A percentile compares a stretch with the other conserved stretches of the same genome.
Conservation (phyloP, 2,113 vertebrate genomes). For the Baryphthengus martii region DNA sequence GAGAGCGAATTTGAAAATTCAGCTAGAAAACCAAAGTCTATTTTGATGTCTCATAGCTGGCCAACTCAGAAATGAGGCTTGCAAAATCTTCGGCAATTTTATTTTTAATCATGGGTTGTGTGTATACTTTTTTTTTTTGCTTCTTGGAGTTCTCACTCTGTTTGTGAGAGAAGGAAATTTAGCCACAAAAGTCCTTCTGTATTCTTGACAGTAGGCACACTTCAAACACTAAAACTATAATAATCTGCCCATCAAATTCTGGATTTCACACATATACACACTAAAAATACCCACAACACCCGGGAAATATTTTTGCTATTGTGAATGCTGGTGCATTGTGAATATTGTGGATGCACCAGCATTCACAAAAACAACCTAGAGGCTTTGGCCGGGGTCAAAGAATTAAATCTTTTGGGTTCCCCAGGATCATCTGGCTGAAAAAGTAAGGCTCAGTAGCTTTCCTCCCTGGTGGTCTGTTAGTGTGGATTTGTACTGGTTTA, state of each 20-base stretch:
- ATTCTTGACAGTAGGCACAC: background rate
- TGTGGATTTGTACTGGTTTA: background rate
- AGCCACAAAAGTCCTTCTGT: background rate
- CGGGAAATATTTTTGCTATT: background rate
- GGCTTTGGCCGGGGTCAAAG: background rate
- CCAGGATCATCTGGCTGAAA: background rate
- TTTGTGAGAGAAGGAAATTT: background rate
- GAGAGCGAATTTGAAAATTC: background rate
- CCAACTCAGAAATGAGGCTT: background rate
- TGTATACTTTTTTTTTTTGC: background rate
- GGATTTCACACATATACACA: background rate
- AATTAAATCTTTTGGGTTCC: background rate
- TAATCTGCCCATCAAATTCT: background rate
- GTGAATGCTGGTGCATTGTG: too few species aligned
- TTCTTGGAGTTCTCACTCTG: background rate
- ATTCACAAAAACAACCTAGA: background rate
- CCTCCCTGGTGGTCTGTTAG: background rate
- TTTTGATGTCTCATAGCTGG: background rate
- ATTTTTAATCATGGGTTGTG: background rate
- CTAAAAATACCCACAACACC: background rate
- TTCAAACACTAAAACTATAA: background rate
- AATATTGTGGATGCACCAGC: background rate
- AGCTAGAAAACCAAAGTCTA: background rate
- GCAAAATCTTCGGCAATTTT: background rate
- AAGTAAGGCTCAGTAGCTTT: background rate